These are phyloP conservation scores for Mormyrus lacerda DNA, from an alignment of 2,113 vertebrate species.

Conservation along the genomic window DNA sequence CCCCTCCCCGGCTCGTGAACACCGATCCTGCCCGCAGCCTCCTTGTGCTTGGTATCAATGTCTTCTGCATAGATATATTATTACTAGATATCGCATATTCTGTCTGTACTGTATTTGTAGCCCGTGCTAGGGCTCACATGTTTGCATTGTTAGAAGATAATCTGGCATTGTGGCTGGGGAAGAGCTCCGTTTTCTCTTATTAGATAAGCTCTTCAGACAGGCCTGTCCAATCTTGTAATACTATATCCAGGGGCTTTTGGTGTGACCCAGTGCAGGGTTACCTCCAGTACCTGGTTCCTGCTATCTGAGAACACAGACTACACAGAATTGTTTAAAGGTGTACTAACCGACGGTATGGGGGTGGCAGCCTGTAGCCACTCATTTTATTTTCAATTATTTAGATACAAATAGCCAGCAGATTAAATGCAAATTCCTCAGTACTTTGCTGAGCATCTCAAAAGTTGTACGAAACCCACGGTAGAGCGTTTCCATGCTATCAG, in stretches of 20 bases:
- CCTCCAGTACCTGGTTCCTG: not conserved
- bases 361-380: not conserved
- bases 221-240: constrained; percentile 8
- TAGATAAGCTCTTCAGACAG: not conserved
- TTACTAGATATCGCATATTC: not conserved
- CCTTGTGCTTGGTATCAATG: not conserved
- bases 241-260: not conserved
- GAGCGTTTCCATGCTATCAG: not conserved
- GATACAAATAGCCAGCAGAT: not conserved
- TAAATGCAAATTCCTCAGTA: not conserved
- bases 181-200: not conserved
- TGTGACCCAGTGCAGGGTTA: not conserved
- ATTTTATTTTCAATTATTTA: not conserved
- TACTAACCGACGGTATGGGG: not conserved
- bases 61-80: not conserved
- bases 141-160: not conserved
- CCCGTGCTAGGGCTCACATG: not conserved
- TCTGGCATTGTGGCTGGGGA: not conserved
- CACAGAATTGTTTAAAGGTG: not conserved
- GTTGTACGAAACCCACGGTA: not conserved
- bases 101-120: not conserved
- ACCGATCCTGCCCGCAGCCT: not conserved
- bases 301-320: constrained; percentile 9
- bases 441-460: not conserved
- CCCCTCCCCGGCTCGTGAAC: not conserved